phyloP scores from a whole-genome alignment of 2,113 vertebrate genomes.

The Taxidea taxus region DNA sequence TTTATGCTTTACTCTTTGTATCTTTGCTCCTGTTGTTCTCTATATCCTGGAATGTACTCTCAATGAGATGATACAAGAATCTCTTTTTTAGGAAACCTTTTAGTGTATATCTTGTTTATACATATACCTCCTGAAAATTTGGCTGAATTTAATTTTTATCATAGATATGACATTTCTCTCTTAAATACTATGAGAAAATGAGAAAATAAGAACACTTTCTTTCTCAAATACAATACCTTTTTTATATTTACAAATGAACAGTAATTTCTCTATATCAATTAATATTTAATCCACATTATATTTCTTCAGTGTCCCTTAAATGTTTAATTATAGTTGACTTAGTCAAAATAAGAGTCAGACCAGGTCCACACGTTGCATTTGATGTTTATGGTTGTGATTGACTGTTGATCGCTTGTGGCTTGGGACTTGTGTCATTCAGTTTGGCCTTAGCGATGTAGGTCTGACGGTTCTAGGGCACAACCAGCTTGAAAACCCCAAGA shows the following conservation, averaged over 20 bases:
- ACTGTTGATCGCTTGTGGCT: neutral
- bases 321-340: neutral
- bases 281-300: neutral
- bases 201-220: neutral
- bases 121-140: neutral
- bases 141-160: conserved; percentile 28
- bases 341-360: neutral
- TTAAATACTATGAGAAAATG: conserved; percentile 13
- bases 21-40: neutral
- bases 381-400: neutral
- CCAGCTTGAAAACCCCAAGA: neutral
- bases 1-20: neutral
- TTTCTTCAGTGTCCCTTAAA: neutral
- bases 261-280: neutral
- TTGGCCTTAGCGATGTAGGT: neutral
- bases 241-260: neutral
- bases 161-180: neutral
- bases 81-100: conserved; percentile 4
- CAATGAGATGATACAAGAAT: neutral
- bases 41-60: neutral
- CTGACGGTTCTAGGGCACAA: neutral
- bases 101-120: neutral
- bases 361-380: neutral
- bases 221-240: neutral
- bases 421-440: neutral